Conservation (phyloP, 2,797 vertebrate genomes). For the Hypotaenidia okinawae region DNA sequence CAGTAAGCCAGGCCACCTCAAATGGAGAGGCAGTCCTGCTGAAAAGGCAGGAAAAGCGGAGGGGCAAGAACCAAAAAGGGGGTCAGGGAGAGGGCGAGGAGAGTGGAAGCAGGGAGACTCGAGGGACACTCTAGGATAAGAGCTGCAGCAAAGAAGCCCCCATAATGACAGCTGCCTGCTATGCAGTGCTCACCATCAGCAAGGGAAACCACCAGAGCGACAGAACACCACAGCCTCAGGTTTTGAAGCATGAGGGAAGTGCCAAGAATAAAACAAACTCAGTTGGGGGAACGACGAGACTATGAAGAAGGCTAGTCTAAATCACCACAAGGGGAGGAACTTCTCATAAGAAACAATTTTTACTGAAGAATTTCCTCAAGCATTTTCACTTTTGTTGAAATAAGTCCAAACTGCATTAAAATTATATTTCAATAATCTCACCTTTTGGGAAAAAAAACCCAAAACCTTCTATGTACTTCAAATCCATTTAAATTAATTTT, state of each 20-base stretch:
- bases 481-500: background rate
- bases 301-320: background rate
- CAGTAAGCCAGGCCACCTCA: background rate
- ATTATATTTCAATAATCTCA: background rate
- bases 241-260: background rate
- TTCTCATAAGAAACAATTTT: background rate
- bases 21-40: background rate
- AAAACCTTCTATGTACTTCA: background rate
- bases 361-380: background rate
- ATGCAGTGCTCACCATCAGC: background rate
- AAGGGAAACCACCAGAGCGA: background rate
- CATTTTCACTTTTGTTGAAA: background rate
- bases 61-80: fast-evolving
- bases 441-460: background rate
- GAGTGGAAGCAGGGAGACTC: background rate
- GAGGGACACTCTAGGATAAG: background rate
- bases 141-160: background rate
- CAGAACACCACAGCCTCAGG: background rate
- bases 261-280: background rate
- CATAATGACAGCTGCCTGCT: background rate
- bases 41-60: background rate
- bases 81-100: fast-evolving
- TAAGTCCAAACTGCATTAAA: background rate
- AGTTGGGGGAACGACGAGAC: background rate
- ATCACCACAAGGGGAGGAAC: background rate